Conservation (phyloP, 2,888 invertebrate genomes). For the Oligia strigilis region DNA sequence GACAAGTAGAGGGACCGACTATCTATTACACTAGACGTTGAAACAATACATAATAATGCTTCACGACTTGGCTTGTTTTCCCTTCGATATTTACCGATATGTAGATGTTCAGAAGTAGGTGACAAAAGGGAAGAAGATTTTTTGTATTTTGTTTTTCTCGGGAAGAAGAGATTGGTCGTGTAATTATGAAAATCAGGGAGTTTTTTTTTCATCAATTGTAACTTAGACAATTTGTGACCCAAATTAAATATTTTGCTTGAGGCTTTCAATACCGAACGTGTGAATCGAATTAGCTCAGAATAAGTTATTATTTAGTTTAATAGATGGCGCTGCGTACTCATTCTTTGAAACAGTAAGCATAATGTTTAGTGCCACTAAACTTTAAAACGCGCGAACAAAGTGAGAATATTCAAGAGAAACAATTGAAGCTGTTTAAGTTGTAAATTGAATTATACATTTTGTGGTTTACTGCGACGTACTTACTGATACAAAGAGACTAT, state of each 20-base stretch:
- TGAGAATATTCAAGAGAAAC: slow-evolving; percentile 14
- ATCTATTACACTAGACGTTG: slow-evolving; percentile 56
- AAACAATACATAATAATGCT: slow-evolving; percentile 56
- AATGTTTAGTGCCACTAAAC: slow-evolving; percentile 35
- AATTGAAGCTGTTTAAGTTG: slow-evolving; percentile 18
- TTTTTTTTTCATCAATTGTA: not conserved
- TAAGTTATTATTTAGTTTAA: not conserved
- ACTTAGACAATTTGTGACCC: not conserved
- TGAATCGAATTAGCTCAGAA: not conserved
- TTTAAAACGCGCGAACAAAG: slow-evolving; percentile 17
- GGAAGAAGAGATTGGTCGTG: not conserved
- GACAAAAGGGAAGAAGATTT: not conserved
- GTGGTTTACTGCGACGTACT: not conserved
- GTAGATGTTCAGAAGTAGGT: not conserved
- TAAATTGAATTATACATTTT: slow-evolving; percentile 10
- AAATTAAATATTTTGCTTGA: too few relatives aligned
- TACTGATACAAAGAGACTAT: slow-evolving; percentile 12
- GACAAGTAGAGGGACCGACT: slow-evolving; percentile 45
- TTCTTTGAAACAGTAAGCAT: slow-evolving; percentile 3
- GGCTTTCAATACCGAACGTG: too few relatives aligned
- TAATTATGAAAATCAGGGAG: not conserved
- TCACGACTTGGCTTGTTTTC: slow-evolving; percentile 21
- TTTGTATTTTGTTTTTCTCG: not conserved
- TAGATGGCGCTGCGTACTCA: slow-evolving; percentile 7
- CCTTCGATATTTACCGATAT: not conserved